Evolutionary conservation across 30 jellyfish, hydroid and myxozoan genomes (phyloP).

Genomic region (Sanderia malayensis): DNA sequence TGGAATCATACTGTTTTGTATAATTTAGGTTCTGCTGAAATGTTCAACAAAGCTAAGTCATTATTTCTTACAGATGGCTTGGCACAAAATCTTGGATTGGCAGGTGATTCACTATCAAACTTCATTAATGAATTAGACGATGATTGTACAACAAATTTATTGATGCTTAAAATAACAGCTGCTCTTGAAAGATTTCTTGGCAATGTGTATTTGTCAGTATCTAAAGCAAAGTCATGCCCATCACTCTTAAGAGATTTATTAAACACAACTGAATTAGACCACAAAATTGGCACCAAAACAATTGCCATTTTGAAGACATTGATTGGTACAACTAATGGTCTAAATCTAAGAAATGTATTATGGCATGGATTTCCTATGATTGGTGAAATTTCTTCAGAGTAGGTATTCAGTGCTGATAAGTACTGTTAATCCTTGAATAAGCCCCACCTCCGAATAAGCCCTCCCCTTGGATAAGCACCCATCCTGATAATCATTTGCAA

Average conservation of each 20-base stretch:
- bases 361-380: conserved; percentile 88
- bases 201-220: conserved; percentile 28
- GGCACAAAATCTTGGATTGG: too few species aligned
- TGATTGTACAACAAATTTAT: conserved; percentile 43
- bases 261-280: conserved; percentile 8
- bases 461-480: too few species aligned
- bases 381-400: conserved; percentile 51
- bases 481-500: too few species aligned
- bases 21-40: too few species aligned
- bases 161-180: conserved; percentile 36
- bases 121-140: too few species aligned
- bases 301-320: conserved; percentile 22
- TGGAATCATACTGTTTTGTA: too few species aligned
- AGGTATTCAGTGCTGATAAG: too few species aligned
- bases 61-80: too few species aligned
- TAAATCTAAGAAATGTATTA: conserved; percentile 56
- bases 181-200: conserved; percentile 52
- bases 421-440: too few species aligned
- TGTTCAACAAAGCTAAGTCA: too few species aligned
- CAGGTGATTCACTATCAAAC: too few species aligned
- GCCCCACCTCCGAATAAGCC: too few species aligned
- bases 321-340: conserved; percentile 62
- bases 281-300: conserved; percentile 25
- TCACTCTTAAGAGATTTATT: conserved; percentile 45
- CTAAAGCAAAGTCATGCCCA: conserved; percentile 39